Conservation (phyloP, 2,797 vertebrate species). For the Myotis myotis region DNA sequence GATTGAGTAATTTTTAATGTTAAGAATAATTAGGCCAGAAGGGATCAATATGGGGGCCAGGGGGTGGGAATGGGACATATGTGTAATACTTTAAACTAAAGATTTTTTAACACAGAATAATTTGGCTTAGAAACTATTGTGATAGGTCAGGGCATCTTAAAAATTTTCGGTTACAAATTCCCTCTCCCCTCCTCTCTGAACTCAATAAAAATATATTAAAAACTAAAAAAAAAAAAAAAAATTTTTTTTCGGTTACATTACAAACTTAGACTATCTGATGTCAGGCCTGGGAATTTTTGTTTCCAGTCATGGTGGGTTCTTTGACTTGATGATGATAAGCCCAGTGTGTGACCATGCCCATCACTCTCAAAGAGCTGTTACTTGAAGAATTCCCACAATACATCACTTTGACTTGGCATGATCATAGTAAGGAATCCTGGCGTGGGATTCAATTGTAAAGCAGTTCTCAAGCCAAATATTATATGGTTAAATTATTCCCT, state of each 20-base stretch:
- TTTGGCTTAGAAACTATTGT: constrained; percentile 10
- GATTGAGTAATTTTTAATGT: background rate
- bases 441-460: background rate
- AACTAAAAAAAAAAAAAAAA: no score
- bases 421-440: background rate
- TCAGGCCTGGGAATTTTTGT: background rate
- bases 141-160: background rate
- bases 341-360: background rate
- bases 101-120: background rate
- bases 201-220: no score
- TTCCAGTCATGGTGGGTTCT: background rate
- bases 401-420: background rate
- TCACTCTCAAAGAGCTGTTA: background rate
- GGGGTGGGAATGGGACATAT: no score
- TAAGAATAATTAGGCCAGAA: background rate
- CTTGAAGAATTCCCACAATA: background rate
- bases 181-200: no score
- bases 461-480: background rate
- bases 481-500: background rate
- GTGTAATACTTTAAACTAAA: no score
- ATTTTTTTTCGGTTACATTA: background rate
- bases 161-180: background rate
- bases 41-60: no score
- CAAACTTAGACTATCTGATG: background rate
- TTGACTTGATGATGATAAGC: background rate